These are phyloP conservation scores for Aporrectodea caliginosa DNA, from an alignment of 1,140 invertebrate species.

Conservation along the genomic window DNA sequence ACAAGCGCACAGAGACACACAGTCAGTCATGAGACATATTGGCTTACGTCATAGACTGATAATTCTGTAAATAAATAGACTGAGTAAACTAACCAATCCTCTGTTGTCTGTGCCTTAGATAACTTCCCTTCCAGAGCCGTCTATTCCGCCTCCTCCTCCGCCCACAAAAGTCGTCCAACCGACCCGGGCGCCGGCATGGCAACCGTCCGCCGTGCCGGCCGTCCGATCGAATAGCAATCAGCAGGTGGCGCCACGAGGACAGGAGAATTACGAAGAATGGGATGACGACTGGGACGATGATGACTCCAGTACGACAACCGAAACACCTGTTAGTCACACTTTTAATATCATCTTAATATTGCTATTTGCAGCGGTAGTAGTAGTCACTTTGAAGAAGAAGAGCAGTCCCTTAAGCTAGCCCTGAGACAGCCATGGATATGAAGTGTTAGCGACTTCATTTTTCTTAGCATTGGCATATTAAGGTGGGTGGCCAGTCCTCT, in stretches of 20 bases:
- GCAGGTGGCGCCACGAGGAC: neutral
- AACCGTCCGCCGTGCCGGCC: neutral
- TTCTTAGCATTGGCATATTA: too few relatives aligned
- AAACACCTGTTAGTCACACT: slow-evolving; percentile 12
- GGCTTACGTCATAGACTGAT: too few relatives aligned
- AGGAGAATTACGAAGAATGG: slow-evolving; percentile 61
- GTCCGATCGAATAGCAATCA: neutral
- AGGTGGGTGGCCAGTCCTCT: too few relatives aligned
- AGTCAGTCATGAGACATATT: too few relatives aligned
- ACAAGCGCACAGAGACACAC: neutral
- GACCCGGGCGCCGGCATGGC: neutral
- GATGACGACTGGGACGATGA: slow-evolving; percentile 88
- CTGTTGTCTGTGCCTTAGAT: slow-evolving; percentile 16
- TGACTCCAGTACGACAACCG: slow-evolving; percentile 58
- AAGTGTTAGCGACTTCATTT: too few relatives aligned
- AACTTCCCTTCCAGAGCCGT: slow-evolving; percentile 25
- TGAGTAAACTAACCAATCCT: too few relatives aligned
- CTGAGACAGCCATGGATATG: too few relatives aligned
- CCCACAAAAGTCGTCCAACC: slow-evolving; percentile 5
- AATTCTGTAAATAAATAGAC: too few relatives aligned
- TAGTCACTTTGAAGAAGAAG: too few relatives aligned
- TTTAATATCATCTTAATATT: too few relatives aligned
- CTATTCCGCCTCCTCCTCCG: slow-evolving; percentile 29
- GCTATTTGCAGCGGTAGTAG: too few relatives aligned
- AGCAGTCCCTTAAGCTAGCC: too few relatives aligned